A percentile compares a stretch with the other conserved stretches of the same genome.
These are phyloP conservation scores for Aurelia sp. DNA, from an alignment of 30 jellyfish, hydroid and myxozoan genomes.

Conservation along the genomic window DNA sequence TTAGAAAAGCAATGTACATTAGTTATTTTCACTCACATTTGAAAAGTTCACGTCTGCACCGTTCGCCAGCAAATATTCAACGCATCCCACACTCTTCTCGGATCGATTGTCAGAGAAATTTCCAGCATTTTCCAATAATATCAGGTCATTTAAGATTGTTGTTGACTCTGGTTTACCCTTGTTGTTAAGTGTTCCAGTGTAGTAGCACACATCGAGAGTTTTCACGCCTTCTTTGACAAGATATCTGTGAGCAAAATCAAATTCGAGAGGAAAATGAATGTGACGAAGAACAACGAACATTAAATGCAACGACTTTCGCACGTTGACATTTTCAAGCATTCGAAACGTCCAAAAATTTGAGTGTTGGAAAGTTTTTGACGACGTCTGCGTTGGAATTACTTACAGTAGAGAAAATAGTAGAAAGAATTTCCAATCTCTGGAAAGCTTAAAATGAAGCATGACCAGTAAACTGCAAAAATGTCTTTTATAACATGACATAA, in stretches of 20 bases:
- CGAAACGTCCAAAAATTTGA: too few relatives aligned
- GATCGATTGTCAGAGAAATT: slow-evolving; percentile 24
- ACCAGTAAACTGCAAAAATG: too few relatives aligned
- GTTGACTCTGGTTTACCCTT: slow-evolving; percentile 37
- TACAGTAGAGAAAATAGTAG: neutral
- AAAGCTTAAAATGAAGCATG: too few relatives aligned
- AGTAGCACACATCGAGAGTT: slow-evolving; percentile 54
- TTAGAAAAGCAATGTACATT: too few relatives aligned
- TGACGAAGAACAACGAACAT: neutral
- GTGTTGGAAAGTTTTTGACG: too few relatives aligned
- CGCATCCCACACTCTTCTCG: slow-evolving; percentile 16
- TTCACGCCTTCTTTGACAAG: slow-evolving; percentile 35
- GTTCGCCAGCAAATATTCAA: slow-evolving; percentile 48
- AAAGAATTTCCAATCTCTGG: too few relatives aligned
- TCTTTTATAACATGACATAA: too few relatives aligned
- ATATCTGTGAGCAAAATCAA: slow-evolving; percentile 1
- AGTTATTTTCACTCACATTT: slow-evolving; percentile 38
- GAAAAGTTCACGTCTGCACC: slow-evolving; percentile 66
- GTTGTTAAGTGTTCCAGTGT: slow-evolving; percentile 4
- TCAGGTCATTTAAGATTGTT: slow-evolving; percentile 44
- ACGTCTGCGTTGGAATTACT: too few relatives aligned
- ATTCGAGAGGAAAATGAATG: neutral
- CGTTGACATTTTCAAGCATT: neutral
- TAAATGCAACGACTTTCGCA: too few relatives aligned
- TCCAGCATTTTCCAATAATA: slow-evolving; percentile 46